Conservation (phyloP, 92 coral and sea anemone genomes). For the Epizoanthus scotinus region DNA sequence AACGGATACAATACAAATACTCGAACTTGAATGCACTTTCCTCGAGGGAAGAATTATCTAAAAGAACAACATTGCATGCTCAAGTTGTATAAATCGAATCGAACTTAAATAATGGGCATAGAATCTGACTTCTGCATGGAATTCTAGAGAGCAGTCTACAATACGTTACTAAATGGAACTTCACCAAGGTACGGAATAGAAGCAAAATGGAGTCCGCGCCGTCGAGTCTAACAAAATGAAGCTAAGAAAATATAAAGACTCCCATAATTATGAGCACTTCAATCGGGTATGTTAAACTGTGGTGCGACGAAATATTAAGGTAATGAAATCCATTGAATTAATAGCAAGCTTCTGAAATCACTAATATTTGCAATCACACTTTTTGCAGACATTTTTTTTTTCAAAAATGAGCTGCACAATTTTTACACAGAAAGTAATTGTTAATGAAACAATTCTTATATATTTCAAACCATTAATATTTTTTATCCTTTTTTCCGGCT, state of each 20-base stretch:
- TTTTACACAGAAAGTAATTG: conserved; percentile 16
- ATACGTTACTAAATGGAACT: too few species aligned
- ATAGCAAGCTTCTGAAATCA: neutral
- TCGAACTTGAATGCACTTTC: neutral
- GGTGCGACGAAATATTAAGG: neutral
- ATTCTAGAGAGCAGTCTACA: too few species aligned
- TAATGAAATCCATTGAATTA: neutral
- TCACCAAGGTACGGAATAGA: too few species aligned
- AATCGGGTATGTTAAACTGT: neutral
- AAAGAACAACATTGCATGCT: neutral
- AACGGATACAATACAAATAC: neutral
- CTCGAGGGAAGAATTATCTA: neutral
- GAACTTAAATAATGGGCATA: neutral
- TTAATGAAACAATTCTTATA: conserved; percentile 8
- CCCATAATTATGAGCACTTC: neutral
- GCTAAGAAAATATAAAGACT: too few species aligned
- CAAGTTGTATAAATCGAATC: neutral
- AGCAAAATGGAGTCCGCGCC: too few species aligned
- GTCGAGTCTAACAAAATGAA: too few species aligned
- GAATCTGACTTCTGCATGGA: too few species aligned
- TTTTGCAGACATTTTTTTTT: neutral
- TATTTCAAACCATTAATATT: neutral
- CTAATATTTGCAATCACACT: neutral
- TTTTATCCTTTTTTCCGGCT: neutral
- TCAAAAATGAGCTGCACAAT: neutral